Evolutionary conservation across 2,888 invertebrate species (phyloP), one percentile per base, ranked within the genome.

Genomic region (Mythimna albipuncta): DNA sequence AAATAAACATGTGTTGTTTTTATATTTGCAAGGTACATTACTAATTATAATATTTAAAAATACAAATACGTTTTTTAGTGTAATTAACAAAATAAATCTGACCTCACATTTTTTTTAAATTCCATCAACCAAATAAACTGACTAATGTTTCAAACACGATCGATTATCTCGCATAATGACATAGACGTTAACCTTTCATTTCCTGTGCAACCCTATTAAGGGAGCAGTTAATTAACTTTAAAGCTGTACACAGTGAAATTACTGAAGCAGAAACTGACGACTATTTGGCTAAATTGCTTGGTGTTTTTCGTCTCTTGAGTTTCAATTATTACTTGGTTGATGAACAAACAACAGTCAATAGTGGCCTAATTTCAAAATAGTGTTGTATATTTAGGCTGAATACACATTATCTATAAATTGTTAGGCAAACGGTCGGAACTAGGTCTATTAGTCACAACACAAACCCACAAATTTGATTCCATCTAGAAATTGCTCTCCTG

Each of bases 141-240:
- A 32, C 70, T 9, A 47, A 54, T 11, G 13, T 59, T 59, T 11
- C 11, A 32, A 21, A 19, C 16, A 52, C 44, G 21, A 77, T 52
- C 41, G 32, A 59, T 63, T 54, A 75, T 26, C 10, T 32, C 10
- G 32, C 35, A 13, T 38, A 63, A 44, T 74, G 47, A 35, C 54
- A 55, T 58, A 68, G 50, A 16, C 21, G 35, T 71, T 68, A 62
- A 72, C 72, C 69, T 69, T 19, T 70, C 50, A 70, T 73, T 82
- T 80, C 78, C 73, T 77, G 65, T 69, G 61, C 69, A 67, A 57
- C 58, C 19, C 54, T 64, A 57, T 41, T 79, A 44, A 64, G 41
- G 26, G 65, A 63, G 21, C 26, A 72, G 9, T 77, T 77, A 73
- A 81, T 81, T 80, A 70, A 73, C 67, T 81, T 77, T 62, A 50